Evolutionary conservation across 2,888 invertebrate species (phyloP).

Genomic region (Cataglyphis altisquamis): DNA sequence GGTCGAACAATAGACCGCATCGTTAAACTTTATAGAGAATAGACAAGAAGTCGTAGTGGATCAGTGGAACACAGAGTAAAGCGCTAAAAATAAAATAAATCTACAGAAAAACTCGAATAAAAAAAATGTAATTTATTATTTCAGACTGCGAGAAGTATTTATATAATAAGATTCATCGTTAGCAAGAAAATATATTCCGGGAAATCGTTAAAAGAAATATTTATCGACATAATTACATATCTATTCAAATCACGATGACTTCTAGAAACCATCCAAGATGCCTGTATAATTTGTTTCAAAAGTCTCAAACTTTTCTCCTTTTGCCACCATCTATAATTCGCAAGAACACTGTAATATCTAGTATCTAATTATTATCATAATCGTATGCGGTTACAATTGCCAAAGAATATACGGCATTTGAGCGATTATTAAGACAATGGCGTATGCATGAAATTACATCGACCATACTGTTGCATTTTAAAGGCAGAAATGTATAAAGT

Average conservation of each 20-base stretch:
- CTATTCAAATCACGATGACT: not conserved
- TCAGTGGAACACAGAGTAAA: slow-evolving; percentile 58
- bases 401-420: not conserved
- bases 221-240: not conserved
- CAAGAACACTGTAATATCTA: not conserved
- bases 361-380: slow-evolving; percentile 3
- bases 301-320: slow-evolving; percentile 11
- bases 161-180: not conserved
- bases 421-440: not conserved
- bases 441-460: not conserved
- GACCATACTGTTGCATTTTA: slow-evolving; percentile 16
- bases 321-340: not conserved
- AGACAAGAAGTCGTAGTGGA: slow-evolving; percentile 54
- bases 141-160: not conserved
- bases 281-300: slow-evolving; percentile 12
- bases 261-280: not conserved
- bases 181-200: not conserved
- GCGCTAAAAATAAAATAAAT: not conserved
- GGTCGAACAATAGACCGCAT: not conserved
- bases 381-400: not conserved
- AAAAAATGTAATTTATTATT: slow-evolving; percentile 2
- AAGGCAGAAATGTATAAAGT: slow-evolving; percentile 31
- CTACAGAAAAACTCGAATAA: not conserved
- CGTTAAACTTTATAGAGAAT: slow-evolving; percentile 50
- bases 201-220: not conserved